Percentiles rank a stretch among this genome's conserved stretches.
Conservation (phyloP, 2,797 vertebrate genomes). For the Zenarchopterus dispar region DNA sequence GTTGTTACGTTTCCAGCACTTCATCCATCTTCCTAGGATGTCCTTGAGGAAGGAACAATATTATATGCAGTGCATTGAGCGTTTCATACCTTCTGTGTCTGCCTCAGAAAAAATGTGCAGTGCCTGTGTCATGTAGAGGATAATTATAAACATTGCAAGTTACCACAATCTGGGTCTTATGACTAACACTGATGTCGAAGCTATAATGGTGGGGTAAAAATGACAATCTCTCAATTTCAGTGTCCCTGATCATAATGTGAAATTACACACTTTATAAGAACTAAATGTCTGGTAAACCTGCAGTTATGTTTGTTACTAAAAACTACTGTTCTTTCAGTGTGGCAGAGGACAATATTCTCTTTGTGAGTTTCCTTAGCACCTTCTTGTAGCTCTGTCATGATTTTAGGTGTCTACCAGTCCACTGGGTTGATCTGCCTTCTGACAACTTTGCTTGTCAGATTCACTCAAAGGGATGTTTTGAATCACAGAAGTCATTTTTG, state of each 20-base stretch:
- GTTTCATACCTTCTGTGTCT: slow-evolving; percentile 36
- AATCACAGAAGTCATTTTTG: neutral
- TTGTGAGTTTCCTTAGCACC: neutral
- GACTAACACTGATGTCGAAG: too few relatives aligned
- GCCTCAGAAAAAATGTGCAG: slow-evolving; percentile 39
- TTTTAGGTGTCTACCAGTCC: neutral
- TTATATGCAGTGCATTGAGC: slow-evolving; percentile 51
- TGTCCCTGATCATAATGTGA: too few relatives aligned
- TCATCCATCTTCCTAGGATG: slow-evolving; percentile 28
- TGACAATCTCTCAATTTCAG: too few relatives aligned
- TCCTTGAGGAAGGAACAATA: slow-evolving; percentile 58
- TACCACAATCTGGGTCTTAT: too few relatives aligned
- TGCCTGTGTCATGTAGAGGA: slow-evolving; percentile 25
- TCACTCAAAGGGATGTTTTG: neutral
- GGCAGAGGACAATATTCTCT: slow-evolving; percentile 8
- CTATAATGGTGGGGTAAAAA: too few relatives aligned
- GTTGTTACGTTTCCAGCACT: slow-evolving; percentile 28
- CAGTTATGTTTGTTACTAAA: too few relatives aligned
- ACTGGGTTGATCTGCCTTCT: neutral
- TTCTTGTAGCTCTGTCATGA: neutral
- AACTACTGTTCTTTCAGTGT: neutral
- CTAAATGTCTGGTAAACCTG: too few relatives aligned
- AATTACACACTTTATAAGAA: too few relatives aligned
- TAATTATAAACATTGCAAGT: neutral
- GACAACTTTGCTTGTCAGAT: neutral